These are phyloP conservation scores for Amphipoea oculea DNA, from an alignment of 2,888 invertebrate species.

Conservation along the genomic window DNA sequence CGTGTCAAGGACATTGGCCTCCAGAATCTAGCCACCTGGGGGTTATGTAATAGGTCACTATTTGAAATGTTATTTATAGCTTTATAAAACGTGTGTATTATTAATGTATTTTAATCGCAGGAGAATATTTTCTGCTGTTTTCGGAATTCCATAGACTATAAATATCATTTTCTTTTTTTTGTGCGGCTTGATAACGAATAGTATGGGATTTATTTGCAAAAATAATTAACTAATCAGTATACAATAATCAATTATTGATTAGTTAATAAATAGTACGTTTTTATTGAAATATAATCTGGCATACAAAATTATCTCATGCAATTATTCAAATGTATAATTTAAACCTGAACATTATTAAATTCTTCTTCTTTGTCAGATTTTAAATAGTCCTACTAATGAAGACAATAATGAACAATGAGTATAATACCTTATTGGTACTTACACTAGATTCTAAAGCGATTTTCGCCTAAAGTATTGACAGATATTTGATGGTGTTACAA, in stretches of 20 bases:
- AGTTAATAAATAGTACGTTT: neutral
- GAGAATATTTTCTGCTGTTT: conserved; percentile 7
- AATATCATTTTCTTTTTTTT: too few relatives aligned
- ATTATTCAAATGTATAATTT: conserved; percentile 1
- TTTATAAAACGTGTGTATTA: neutral
- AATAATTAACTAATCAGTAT: neutral
- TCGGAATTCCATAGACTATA: neutral
- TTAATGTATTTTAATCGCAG: neutral
- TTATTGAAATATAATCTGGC: neutral
- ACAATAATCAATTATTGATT: too few relatives aligned
- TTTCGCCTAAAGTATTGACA: neutral
- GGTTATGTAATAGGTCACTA: conserved; percentile 72
- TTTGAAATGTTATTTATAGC: conserved; percentile 18
- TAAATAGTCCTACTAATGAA: neutral
- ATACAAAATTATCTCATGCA: neutral
- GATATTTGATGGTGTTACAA: neutral
- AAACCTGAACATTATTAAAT: neutral
- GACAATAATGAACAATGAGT: too few relatives aligned
- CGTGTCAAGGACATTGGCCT: conserved; percentile 80
- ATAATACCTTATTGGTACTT: too few relatives aligned
- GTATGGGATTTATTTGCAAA: neutral
- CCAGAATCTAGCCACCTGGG: conserved; percentile 69
- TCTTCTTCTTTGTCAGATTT: neutral
- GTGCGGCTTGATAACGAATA: neutral
- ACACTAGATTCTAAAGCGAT: neutral